Conservation (phyloP, 2,888 invertebrate genomes). For the Empis stercorea region DNA sequence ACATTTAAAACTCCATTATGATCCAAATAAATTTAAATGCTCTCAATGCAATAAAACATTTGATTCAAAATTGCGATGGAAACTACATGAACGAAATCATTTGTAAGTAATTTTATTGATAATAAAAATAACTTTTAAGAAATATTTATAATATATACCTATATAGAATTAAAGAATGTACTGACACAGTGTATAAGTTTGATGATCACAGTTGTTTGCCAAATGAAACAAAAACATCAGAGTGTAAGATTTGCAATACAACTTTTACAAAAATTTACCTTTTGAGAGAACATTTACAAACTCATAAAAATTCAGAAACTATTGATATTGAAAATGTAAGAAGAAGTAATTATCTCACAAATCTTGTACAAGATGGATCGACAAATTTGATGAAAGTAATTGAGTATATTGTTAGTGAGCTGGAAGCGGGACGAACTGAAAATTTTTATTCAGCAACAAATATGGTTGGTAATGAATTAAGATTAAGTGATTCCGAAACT, state of each 20-base stretch:
- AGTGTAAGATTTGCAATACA: conserved; percentile 32
- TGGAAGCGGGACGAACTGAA: not conserved
- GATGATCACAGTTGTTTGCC: conserved; percentile 23
- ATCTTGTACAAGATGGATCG: too few species aligned
- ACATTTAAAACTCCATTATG: not conserved
- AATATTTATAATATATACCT: too few species aligned
- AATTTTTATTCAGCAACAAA: conserved; percentile 27
- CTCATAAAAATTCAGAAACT: conserved; percentile 19
- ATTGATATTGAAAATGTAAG: conserved; percentile 10
- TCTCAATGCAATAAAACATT: not conserved
- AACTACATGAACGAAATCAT: not conserved
- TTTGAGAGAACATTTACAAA: conserved; percentile 24
- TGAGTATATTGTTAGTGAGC: not conserved
- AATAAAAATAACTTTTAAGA: too few species aligned
- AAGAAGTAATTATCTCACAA: not conserved
- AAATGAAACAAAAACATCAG: conserved; percentile 28
- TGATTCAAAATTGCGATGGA: not conserved
- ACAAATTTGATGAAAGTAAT: not conserved
- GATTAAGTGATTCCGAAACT: conserved; percentile 24
- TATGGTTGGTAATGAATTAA: conserved; percentile 26
- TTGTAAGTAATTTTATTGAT: not conserved
- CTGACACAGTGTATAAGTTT: conserved; percentile 1
- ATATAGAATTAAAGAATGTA: not conserved
- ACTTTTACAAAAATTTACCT: conserved; percentile 27
- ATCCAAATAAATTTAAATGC: not conserved